Percentiles rank a stretch among this genome's conserved stretches.
Conservation (phyloP, 2,888 invertebrate species). For the Tetragonisca angustula region DNA sequence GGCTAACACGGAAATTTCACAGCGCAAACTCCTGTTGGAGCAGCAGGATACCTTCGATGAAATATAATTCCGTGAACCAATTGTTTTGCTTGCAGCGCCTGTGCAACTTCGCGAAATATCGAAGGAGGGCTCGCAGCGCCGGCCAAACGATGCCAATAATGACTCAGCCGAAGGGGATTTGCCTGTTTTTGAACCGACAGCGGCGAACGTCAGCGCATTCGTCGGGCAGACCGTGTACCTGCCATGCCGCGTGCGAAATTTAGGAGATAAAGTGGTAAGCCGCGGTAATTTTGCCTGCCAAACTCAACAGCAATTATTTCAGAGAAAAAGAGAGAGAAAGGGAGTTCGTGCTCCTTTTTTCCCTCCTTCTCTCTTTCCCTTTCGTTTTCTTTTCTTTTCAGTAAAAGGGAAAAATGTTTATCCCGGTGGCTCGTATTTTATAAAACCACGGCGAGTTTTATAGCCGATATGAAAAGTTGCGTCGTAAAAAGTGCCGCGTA, state of each 20-base stretch:
- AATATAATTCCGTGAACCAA: conserved; percentile 23
- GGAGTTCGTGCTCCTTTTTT: too few relatives aligned
- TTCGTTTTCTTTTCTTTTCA: neutral
- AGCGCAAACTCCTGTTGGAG: neutral
- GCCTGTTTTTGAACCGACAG: conserved; percentile 81
- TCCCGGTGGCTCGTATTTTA: conserved; percentile 27
- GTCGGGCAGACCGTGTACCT: conserved; percentile 82
- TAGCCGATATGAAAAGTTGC: conserved; percentile 54
- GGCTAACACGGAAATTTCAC: neutral
- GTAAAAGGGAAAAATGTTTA: neutral
- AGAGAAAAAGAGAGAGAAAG: too few relatives aligned
- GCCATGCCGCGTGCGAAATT: conserved; percentile 80
- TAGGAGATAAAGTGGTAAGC: conserved; percentile 82
- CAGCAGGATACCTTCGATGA: neutral
- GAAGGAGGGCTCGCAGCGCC: conserved; percentile 53
- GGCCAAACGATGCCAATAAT: conserved; percentile 63
- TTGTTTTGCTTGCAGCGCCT: conserved; percentile 65
- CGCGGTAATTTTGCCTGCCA: conserved; percentile 25
- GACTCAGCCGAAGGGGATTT: conserved; percentile 69
- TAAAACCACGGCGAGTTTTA: conserved; percentile 38
- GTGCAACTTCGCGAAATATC: conserved; percentile 61
- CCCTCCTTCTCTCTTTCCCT: too few relatives aligned
- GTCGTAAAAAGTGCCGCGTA: conserved; percentile 40
- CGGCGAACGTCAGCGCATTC: conserved; percentile 80
- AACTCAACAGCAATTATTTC: neutral